A percentile compares a stretch with the other conserved stretches of the same genome.
phyloP scores from a whole-genome alignment of 1,140 invertebrate genomes.

The Muscidifurax raptorellus region DNA sequence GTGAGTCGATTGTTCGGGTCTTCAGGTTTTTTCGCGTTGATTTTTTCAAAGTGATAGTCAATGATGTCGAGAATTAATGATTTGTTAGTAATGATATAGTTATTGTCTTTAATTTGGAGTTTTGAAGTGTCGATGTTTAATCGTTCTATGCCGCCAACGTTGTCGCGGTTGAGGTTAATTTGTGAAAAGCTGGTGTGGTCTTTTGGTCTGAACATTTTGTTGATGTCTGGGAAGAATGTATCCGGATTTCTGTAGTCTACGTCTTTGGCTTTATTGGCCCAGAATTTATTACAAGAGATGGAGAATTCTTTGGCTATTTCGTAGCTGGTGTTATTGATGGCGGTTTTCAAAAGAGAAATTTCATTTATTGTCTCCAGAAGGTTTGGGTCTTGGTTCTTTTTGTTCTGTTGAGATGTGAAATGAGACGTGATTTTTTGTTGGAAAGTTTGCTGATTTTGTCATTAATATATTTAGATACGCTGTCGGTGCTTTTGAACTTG shows the following conservation, averaged over 20 bases:
- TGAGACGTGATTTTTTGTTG: too few relatives aligned
- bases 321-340: not conserved
- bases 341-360: not conserved
- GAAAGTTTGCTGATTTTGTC: too few relatives aligned
- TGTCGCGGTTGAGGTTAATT: too few relatives aligned
- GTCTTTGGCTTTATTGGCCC: not conserved
- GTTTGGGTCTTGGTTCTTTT: not conserved
- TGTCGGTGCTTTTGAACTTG: not conserved
- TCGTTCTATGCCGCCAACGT: too few relatives aligned
- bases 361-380: not conserved
- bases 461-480: not conserved
- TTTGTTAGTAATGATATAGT: not conserved
- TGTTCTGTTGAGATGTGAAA: not conserved
- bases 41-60: not conserved
- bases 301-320: not conserved
- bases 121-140: too few relatives aligned
- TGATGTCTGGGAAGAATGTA: constrained; percentile 4
- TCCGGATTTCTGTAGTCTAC: constrained; percentile 3
- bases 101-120: not conserved
- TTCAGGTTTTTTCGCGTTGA: not conserved
- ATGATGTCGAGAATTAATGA: not conserved
- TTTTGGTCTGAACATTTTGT: not conserved
- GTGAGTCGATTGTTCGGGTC: not conserved
- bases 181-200: not conserved
- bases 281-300: not conserved